These are phyloP conservation scores for Corythornis vintsioides DNA, from an alignment of 2,113 vertebrate species.

Conservation along the genomic window DNA sequence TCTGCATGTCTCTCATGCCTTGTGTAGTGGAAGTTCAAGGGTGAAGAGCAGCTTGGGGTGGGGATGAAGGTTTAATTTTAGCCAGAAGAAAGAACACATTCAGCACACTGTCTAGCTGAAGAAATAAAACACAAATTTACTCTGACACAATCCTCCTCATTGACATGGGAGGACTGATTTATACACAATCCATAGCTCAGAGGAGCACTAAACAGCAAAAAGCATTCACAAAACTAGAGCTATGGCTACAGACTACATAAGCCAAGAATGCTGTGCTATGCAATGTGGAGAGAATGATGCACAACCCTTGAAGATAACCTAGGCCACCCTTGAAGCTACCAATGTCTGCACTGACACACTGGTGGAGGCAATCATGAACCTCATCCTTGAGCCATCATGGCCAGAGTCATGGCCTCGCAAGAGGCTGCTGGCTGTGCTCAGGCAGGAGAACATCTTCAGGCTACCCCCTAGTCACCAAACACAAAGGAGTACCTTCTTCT, in stretches of 20 bases:
- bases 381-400: neutral
- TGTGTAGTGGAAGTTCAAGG: neutral
- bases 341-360: rapidly evolving
- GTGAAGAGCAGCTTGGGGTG: neutral
- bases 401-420: neutral
- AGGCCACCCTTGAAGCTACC: neutral
- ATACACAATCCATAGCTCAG: neutral
- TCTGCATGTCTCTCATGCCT: neutral
- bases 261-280: neutral
- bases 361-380: neutral
- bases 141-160: neutral
- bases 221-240: neutral
- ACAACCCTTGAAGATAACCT: neutral
- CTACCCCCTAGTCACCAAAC: neutral
- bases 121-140: neutral
- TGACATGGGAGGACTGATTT: neutral
- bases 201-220: neutral
- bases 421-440: rapidly evolving
- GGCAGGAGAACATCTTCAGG: neutral
- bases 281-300: rapidly evolving
- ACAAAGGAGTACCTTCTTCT: neutral
- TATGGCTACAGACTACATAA: neutral
- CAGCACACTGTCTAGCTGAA: neutral
- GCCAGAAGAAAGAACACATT: neutral
- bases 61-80: conserved; percentile 23